Evolutionary conservation across 2,888 invertebrate genomes (phyloP).

Genomic region (Drosophila paranaensis): DNA sequence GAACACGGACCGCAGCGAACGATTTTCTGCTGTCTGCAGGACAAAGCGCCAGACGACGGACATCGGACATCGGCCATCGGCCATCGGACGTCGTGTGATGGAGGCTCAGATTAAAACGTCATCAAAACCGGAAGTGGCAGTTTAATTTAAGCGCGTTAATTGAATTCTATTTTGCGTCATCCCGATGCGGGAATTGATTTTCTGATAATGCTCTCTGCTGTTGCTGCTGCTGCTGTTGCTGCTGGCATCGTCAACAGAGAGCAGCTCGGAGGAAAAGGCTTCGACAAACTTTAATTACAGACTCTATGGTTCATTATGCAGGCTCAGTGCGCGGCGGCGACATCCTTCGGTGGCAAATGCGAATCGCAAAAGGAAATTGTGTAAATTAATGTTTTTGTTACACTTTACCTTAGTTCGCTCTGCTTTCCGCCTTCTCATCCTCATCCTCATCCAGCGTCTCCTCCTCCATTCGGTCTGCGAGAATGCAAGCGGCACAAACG

Average conservation of each 20-base stretch:
- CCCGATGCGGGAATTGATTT: slow-evolving; percentile 72
- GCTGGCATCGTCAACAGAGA: slow-evolving; percentile 34
- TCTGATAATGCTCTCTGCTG: slow-evolving; percentile 48
- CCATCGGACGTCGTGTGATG: slow-evolving; percentile 3
- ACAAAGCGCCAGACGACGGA: background rate
- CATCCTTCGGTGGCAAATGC: slow-evolving; percentile 21
- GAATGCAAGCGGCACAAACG: slow-evolving; percentile 28
- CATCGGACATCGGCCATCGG: background rate
- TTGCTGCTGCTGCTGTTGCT: slow-evolving; percentile 26
- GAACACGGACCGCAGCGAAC: slow-evolving; percentile 15
- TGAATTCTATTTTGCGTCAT: slow-evolving; percentile 78
- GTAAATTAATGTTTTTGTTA: slow-evolving; percentile 72
- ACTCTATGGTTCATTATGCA: slow-evolving; percentile 63
- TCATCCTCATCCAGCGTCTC: background rate
- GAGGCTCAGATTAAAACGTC: slow-evolving; percentile 76
- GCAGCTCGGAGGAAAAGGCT: slow-evolving; percentile 38
- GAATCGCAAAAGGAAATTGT: slow-evolving; percentile 44
- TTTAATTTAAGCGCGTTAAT: slow-evolving; percentile 83
- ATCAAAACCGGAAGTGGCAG: slow-evolving; percentile 83
- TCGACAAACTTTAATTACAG: slow-evolving; percentile 76
- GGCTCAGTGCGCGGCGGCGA: slow-evolving; percentile 24
- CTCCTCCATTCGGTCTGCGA: slow-evolving; percentile 13
- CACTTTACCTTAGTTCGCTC: slow-evolving; percentile 34
- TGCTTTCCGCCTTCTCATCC: background rate
- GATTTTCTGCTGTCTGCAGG: slow-evolving; percentile 49